These are phyloP conservation scores for Micropoecilia bifurca DNA, from an alignment of 2,797 vertebrate genomes.

Conservation along the genomic window DNA sequence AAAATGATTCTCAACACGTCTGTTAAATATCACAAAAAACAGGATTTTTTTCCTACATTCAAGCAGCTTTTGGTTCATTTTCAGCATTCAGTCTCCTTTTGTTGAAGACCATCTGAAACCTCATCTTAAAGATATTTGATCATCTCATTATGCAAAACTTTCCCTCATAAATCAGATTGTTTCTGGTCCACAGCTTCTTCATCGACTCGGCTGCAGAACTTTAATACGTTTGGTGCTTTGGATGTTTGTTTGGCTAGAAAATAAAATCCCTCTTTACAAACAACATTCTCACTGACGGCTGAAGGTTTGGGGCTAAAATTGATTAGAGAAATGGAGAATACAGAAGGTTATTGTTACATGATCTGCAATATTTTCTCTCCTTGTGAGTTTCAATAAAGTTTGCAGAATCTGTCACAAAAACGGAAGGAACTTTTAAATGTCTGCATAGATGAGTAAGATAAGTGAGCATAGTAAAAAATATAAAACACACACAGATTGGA, in stretches of 20 bases:
- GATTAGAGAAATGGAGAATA: not conserved
- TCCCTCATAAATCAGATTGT: not conserved
- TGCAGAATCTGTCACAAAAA: not conserved
- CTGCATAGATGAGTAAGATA: not conserved
- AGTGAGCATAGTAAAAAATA: not conserved
- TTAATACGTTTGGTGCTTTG: not conserved
- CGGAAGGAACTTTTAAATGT: not conserved
- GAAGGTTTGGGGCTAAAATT: not conserved
- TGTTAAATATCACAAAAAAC: not conserved
- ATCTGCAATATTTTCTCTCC: no score
- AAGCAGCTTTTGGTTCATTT: not conserved
- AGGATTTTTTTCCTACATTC: not conserved
- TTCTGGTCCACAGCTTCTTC: not conserved
- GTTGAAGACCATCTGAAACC: not conserved
- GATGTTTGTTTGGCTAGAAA: not conserved
- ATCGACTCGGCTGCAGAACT: not conserved
- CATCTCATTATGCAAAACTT: not conserved
- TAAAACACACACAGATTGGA: not conserved
- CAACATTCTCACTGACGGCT: not conserved
- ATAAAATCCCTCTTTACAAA: not conserved
- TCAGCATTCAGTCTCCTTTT: not conserved
- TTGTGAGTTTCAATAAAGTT: not conserved
- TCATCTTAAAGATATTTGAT: not conserved
- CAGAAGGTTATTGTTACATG: not conserved
- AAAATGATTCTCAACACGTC: not conserved